A percentile compares a stretch with the other conserved stretches of the same genome.
phyloP scores from a whole-genome alignment of 2,113 vertebrate species.

The Tauraco erythrolophus region DNA sequence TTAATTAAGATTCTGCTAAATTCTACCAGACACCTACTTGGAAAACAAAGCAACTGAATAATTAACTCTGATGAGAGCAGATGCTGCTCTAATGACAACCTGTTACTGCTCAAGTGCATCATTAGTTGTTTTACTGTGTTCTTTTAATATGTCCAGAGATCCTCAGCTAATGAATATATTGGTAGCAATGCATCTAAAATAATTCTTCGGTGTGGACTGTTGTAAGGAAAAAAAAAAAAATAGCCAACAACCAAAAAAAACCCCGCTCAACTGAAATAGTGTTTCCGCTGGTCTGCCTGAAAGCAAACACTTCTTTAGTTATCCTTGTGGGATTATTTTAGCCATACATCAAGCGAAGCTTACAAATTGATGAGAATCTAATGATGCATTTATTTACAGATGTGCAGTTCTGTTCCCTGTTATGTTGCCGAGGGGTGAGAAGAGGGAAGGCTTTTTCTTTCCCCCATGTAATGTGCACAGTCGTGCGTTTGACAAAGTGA shows the following conservation, averaged over 20 bases:
- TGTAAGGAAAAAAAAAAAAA: background rate
- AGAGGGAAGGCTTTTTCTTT: constrained; percentile 32
- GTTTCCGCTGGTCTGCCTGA: constrained; percentile 13
- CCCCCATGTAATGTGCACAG: background rate
- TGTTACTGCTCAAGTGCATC: constrained; percentile 87
- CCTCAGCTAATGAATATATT: constrained; percentile 73
- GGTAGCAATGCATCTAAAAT: constrained; percentile 70
- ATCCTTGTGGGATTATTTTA: constrained; percentile 81
- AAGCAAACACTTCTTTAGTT: constrained; percentile 66
- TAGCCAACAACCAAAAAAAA: constrained; percentile 8
- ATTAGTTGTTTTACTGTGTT: constrained; percentile 81
- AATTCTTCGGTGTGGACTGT: constrained; percentile 31
- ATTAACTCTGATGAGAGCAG: constrained; percentile 90
- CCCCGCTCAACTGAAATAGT: constrained; percentile 1
- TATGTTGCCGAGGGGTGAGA: constrained; percentile 60
- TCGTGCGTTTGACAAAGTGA: constrained; percentile 40
- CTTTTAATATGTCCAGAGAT: constrained; percentile 81
- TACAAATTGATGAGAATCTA: constrained; percentile 85
- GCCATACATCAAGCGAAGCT: constrained; percentile 82
- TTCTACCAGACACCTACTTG: constrained; percentile 88
- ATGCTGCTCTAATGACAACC: constrained; percentile 91
- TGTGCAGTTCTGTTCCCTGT: constrained; percentile 81
- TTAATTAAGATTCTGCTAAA: constrained; percentile 92
- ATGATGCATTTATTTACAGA: constrained; percentile 90
- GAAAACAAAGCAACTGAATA: constrained; percentile 88